phyloP scores from a whole-genome alignment of 2,888 invertebrate species.

The Odontomyia ornata region DNA sequence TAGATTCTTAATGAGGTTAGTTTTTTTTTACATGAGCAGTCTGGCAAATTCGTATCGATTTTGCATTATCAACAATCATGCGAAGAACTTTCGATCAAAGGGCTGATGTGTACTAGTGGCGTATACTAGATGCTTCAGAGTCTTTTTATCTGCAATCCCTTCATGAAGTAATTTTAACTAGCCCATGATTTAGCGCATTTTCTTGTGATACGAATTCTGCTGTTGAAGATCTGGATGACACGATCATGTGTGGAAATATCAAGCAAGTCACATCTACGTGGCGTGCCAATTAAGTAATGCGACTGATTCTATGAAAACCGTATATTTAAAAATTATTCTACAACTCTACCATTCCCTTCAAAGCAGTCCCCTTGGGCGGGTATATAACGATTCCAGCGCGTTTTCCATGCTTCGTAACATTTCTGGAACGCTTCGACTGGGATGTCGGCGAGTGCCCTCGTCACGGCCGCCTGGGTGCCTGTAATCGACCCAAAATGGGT shows the following conservation, averaged over 20 bases:
- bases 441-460: no score
- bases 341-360: no score
- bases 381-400: no score
- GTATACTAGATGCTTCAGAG: neutral
- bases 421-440: slow-evolving; percentile 90
- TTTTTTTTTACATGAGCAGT: no score
- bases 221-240: slow-evolving; percentile 98
- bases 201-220: slow-evolving; percentile 91
- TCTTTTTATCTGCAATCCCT: no score
- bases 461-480: no score
- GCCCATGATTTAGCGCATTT: slow-evolving; percentile 97
- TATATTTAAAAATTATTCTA: no score
- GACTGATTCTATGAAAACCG: no score
- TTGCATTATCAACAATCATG: neutral
- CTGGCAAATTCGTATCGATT: neutral
- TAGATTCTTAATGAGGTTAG: no score
- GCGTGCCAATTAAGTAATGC: slow-evolving; percentile 93
- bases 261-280: slow-evolving; percentile 95
- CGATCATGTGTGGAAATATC: slow-evolving; percentile 99
- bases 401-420: no score
- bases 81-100: neutral
- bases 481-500: no score
- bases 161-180: slow-evolving; percentile 98
- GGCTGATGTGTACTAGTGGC: neutral
- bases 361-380: no score